These are phyloP conservation scores for Nasua narica DNA, from an alignment of 2,797 vertebrate genomes.

Conservation along the genomic window DNA sequence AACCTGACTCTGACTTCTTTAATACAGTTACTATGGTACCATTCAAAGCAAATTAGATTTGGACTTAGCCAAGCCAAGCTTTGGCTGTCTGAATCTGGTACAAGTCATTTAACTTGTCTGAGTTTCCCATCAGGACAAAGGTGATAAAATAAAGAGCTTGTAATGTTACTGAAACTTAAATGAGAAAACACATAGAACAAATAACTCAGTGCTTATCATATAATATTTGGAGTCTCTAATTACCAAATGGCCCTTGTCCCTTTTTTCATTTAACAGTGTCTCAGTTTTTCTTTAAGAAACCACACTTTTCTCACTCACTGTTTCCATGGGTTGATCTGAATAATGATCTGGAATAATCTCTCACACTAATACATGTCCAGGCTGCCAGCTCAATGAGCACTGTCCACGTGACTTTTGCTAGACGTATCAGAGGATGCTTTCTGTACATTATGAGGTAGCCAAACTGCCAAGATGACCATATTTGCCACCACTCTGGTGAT, in stretches of 20 bases:
- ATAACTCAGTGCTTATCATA: not conserved
- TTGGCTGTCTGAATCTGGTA: not conserved
- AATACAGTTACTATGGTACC: not conserved
- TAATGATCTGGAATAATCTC: not conserved
- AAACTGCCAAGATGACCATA: not conserved
- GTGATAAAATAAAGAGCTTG: not conserved
- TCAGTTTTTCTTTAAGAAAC: not conserved
- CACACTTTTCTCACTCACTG: not conserved
- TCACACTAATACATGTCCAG: not conserved
- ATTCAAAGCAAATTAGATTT: not conserved
- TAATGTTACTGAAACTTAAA: not conserved
- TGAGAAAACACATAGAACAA: not conserved
- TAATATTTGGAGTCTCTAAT: not conserved
- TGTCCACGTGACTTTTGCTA: not conserved
- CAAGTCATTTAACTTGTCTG: not conserved
- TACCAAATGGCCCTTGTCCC: not conserved
- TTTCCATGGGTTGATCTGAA: not conserved
- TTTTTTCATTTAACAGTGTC: not conserved
- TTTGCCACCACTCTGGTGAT: not conserved
- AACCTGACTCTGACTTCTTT: not conserved
- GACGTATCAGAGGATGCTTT: not conserved
- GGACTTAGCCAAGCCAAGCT: not conserved
- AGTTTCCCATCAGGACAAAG: not conserved
- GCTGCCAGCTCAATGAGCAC: no score
- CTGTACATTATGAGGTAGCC: not conserved